Conservation (phyloP, 2,113 vertebrate species). For the Gadus chalcogrammus region DNA sequence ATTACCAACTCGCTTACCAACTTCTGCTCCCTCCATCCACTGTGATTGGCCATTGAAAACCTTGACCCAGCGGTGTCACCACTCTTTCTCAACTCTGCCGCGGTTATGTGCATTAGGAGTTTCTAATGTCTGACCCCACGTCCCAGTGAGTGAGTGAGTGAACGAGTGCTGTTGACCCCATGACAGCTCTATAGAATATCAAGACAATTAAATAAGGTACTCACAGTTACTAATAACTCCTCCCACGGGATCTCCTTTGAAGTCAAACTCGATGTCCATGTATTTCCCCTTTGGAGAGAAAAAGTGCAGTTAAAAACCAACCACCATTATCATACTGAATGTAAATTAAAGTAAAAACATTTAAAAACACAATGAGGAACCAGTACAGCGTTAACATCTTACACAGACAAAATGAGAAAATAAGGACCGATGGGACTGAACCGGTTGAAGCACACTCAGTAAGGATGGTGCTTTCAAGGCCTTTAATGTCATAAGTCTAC, state of each 20-base stretch:
- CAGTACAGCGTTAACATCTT: conserved; percentile 4
- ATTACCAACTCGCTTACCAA: too few relatives aligned
- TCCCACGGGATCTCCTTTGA: conserved; percentile 96
- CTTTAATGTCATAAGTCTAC: conserved; percentile 14
- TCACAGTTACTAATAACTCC: conserved; percentile 99
- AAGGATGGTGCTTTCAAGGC: conserved; percentile 10
- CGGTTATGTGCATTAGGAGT: too few relatives aligned
- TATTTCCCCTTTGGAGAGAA: conserved; percentile 89
- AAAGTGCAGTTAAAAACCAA: not conserved
- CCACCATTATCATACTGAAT: not conserved
- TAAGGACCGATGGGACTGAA: conserved; percentile 8
- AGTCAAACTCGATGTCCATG: conserved; percentile 99
- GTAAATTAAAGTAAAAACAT: not conserved
- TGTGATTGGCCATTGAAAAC: too few relatives aligned
- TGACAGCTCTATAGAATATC: not conserved
- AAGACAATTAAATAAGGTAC: conserved; percentile 54
- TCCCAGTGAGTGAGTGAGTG: too few relatives aligned
- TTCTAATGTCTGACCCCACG: too few relatives aligned
- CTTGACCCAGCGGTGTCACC: too few relatives aligned
- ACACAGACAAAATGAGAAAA: conserved; percentile 34
- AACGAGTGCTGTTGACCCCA: too few relatives aligned
- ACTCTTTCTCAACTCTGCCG: too few relatives aligned
- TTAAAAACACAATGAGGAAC: not conserved
- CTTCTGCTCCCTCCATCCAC: too few relatives aligned
- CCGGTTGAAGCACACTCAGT: too few relatives aligned